A percentile compares a stretch with the other conserved stretches of the same genome.
Conservation (phyloP, 2,888 invertebrate genomes). For the Diplolepis rosae region DNA sequence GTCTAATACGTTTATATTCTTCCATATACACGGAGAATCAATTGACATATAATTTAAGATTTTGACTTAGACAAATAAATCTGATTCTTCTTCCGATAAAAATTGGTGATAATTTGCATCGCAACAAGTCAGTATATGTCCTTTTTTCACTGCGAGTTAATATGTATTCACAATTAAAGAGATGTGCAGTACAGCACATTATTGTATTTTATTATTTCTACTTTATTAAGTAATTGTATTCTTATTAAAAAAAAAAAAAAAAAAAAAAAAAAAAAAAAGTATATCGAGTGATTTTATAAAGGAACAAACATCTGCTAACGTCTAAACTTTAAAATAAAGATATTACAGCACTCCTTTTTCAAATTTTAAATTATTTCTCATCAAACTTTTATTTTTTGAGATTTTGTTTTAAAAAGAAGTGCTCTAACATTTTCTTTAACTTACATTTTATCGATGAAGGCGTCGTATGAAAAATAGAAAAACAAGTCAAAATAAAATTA, state of each 20-base stretch:
- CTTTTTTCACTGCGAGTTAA: background rate
- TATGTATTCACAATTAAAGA: background rate
- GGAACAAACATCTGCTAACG: background rate
- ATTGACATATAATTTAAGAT: background rate
- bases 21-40: slow-evolving; percentile 27
- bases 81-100: background rate
- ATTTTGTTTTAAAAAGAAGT: no score
- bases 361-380: no score
- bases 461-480: background rate
- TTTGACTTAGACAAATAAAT: slow-evolving; percentile 6
- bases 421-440: background rate
- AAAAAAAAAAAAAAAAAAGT: background rate
- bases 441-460: background rate
- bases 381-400: no score
- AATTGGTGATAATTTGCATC: background rate
- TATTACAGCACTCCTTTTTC: background rate
- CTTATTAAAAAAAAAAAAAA: background rate
- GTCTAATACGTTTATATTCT: slow-evolving; percentile 23
- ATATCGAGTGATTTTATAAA: background rate
- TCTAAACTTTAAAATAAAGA: background rate
- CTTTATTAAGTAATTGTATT: background rate
- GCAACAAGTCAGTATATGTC: background rate
- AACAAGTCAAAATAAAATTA: background rate
- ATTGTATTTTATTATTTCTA: background rate
- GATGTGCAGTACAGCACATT: no score